Base-by-base conservation (phyloP, 1,140 invertebrate genomes). In the Bombus sylvicola region DNA sequence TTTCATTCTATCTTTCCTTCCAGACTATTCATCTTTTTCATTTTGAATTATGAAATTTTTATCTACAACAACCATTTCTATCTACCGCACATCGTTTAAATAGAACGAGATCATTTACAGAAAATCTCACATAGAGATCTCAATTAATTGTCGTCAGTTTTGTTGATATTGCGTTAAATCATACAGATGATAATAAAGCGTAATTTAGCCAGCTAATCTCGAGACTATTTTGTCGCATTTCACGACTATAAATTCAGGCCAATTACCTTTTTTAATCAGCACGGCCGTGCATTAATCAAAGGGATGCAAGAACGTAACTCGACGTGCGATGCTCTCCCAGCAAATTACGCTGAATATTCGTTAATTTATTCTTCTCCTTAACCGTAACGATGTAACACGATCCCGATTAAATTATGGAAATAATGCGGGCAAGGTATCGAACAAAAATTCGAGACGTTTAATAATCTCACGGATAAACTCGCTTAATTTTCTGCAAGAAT, bases 381-480 rank as follows among this genome's bases (percentile, higher is more conserved):
- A 13, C 12, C 15, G 41, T 31, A 41, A 71, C 37, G 22, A 41
- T n/a, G 69, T 47, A 43, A 43, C 68, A 28, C 28, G 15, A 76
- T 76, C 71, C 22, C 15, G 39, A 28, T 28, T 4, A 25, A 37
- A 37, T 25, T 59, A 34, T 62, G 43, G n/a, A 34, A 62, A 37
- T 43, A 62, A 73, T 22, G 28, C 13, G 13, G 57, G 43, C 34
- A 22, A n/a, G 34, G 28, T 73, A 73, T 31, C 28, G 47, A 12
- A 13, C 18, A 83, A 83, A 41, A 69, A 83, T 83, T 68, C 22
- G 37, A 31, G n/a, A 69, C 41, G 66, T 69, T 84, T 79, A 83
- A 71, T 84, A 79, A 75, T 39, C 22, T n/a, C 72, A 15, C 39
- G 41, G 12, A 10, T n/a, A 75, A 79, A 71, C 22, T 43, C 66